phyloP scores from a whole-genome alignment of 2,888 invertebrate species.

The Oligia latruncula region DNA sequence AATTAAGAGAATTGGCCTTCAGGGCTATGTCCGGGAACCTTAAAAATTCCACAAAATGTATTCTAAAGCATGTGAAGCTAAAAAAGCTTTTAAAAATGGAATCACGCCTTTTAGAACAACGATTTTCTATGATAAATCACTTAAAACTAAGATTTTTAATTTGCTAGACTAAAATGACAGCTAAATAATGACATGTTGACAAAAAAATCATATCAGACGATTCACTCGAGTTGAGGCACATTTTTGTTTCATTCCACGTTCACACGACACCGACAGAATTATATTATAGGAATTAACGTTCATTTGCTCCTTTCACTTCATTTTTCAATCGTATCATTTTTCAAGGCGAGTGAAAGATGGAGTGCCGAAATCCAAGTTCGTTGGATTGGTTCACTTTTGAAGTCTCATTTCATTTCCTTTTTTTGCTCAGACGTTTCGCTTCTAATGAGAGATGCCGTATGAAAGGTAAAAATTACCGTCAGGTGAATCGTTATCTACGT shows the following conservation, averaged over 20 bases:
- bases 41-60: neutral
- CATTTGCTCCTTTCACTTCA: neutral
- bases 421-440: neutral
- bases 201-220: too few relatives aligned
- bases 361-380: neutral
- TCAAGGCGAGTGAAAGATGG: neutral
- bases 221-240: neutral
- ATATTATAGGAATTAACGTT: neutral
- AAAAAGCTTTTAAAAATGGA: neutral
- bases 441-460: neutral
- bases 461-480: neutral
- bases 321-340: too few relatives aligned
- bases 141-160: neutral
- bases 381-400: neutral
- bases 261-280: neutral
- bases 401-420: neutral
- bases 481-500: neutral
- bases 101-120: neutral
- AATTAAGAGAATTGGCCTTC: too few relatives aligned
- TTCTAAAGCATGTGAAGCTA: neutral
- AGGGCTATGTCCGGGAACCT: too few relatives aligned
- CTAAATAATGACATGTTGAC: too few relatives aligned
- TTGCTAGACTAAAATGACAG: too few relatives aligned
- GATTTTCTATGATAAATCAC: neutral
- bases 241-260: neutral